Conservation (phyloP, 2,888 invertebrate species). For the Ptilodon capucinus region DNA sequence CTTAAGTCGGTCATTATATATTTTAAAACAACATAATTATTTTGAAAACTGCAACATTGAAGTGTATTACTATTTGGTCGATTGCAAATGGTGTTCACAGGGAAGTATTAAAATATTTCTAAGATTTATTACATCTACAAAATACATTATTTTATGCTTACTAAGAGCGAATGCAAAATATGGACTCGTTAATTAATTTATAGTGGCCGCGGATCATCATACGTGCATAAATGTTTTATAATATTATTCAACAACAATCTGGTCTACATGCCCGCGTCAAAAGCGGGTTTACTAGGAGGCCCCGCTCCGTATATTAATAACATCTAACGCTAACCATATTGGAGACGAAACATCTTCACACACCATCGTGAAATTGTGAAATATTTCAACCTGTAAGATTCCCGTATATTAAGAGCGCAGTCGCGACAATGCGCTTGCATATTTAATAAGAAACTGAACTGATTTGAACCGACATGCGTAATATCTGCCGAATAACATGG, state of each 20-base stretch:
- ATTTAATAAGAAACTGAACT: too few relatives aligned
- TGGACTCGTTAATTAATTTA: conserved; percentile 31
- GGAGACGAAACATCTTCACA: conserved; percentile 27
- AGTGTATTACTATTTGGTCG: conserved; percentile 14
- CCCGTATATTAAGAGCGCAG: not conserved
- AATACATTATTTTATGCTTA: conserved; percentile 22
- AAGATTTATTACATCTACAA: conserved; percentile 16
- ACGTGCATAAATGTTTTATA: conserved; percentile 49
- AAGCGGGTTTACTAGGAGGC: conserved; percentile 47
- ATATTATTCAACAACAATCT: conserved; percentile 44
- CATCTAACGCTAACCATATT: conserved; percentile 41
- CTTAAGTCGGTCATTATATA: too few relatives aligned
- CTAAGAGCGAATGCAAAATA: conserved; percentile 33
- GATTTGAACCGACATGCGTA: too few relatives aligned
- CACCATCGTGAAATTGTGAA: conserved; percentile 8
- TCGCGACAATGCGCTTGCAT: not conserved
- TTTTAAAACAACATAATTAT: conserved; percentile 16
- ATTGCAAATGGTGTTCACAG: conserved; percentile 21
- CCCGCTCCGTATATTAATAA: conserved; percentile 37
- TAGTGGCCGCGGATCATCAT: conserved; percentile 49
- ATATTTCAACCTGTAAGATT: not conserved
- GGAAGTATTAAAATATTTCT: conserved; percentile 9
- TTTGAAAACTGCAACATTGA: conserved; percentile 17
- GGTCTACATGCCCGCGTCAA: conserved; percentile 51
- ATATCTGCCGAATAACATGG: too few relatives aligned